Percentiles rank a stretch among this genome's conserved stretches.
Conservation (phyloP, 2,888 invertebrate species). For the Xylophagus ater region DNA sequence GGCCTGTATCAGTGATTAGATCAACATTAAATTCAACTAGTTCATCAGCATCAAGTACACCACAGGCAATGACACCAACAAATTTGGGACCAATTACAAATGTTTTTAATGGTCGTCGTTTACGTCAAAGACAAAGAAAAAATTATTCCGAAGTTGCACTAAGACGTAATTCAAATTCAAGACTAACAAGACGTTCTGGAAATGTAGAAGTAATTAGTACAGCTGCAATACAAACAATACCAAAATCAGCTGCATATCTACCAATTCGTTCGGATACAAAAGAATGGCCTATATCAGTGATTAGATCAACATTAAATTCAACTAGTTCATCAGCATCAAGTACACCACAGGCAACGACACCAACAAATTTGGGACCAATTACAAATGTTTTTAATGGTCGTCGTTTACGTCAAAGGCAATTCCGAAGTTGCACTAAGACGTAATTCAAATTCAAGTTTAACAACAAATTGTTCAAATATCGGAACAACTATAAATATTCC, state of each 20-base stretch:
- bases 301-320: conserved; percentile 29
- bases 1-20: conserved; percentile 39
- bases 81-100: conserved; percentile 13
- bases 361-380: conserved; percentile 19
- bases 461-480: conserved; percentile 9
- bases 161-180: conserved; percentile 33
- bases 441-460: conserved; percentile 27
- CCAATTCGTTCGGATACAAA: conserved; percentile 45
- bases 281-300: conserved; percentile 40
- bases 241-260: conserved; percentile 47
- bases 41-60: conserved; percentile 20
- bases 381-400: conserved; percentile 47
- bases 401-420: conserved; percentile 59
- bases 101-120: conserved; percentile 52
- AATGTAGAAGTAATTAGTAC: conserved; percentile 30
- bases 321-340: conserved; percentile 21
- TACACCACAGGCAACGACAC: conserved; percentile 18
- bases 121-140: conserved; percentile 60
- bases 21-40: conserved; percentile 23
- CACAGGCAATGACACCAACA: conserved; percentile 22
- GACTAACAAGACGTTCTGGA: conserved; percentile 14
- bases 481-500: conserved; percentile 7
- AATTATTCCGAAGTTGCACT: conserved; percentile 47
- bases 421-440: conserved; percentile 44
- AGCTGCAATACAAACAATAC: conserved; percentile 41